Conservation (phyloP, 2,113 vertebrate genomes). For the Grammomys surdaster region DNA sequence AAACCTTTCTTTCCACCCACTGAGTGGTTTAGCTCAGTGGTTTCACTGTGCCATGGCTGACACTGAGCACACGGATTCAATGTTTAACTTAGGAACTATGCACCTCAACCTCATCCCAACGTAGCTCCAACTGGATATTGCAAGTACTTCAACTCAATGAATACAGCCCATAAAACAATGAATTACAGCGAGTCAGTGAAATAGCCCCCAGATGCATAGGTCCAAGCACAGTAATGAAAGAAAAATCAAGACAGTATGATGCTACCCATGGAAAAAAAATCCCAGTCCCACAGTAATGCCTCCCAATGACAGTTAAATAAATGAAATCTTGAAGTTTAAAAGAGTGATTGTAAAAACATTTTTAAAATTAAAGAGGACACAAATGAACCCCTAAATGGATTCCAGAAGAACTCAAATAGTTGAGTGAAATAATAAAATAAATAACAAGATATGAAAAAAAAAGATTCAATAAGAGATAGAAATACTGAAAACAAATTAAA, state of each 20-base stretch:
- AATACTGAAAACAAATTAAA: neutral
- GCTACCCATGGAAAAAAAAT: neutral
- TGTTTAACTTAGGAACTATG: neutral
- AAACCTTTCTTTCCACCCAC: neutral
- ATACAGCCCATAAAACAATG: neutral
- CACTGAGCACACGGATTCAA: neutral
- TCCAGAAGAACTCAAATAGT: neutral
- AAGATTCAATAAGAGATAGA: neutral
- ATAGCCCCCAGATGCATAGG: neutral
- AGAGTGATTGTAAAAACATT: neutral
- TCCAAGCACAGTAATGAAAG: neutral
- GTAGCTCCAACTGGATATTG: too few relatives aligned
- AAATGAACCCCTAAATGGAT: neutral
- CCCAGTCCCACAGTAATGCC: neutral
- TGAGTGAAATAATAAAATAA: neutral
- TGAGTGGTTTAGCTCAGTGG: neutral
- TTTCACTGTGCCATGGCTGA: neutral
- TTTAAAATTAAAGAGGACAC: neutral
- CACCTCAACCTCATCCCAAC: neutral
- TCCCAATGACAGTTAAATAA: neutral
- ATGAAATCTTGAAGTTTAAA: neutral
- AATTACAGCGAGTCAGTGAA: neutral
- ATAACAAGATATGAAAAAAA: neutral
- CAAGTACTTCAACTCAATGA: neutral
- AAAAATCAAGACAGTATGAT: neutral